Conservation (phyloP, 2,797 vertebrate genomes). For the Acrocephalus scirpaceus region DNA sequence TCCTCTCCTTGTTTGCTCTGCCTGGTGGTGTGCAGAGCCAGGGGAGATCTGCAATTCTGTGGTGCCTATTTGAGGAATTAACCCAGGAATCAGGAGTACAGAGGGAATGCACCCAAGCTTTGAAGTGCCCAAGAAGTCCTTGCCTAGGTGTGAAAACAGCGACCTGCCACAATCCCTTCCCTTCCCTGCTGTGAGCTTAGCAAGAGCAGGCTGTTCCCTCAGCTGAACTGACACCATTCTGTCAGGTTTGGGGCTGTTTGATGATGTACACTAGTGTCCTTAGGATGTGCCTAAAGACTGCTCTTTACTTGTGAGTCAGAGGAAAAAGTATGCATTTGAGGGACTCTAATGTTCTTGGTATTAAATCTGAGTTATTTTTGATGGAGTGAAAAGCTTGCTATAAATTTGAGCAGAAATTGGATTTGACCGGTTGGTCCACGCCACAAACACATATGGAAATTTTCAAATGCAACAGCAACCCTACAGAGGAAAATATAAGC, state of each 20-base stretch:
- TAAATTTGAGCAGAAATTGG: not conserved
- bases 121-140: not conserved
- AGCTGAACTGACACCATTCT: conserved; percentile 46
- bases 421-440: not conserved
- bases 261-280: not conserved
- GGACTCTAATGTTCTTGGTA: not conserved
- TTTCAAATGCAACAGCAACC: not conserved
- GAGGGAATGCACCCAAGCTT: not conserved
- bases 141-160: not conserved
- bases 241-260: conserved; percentile 25
- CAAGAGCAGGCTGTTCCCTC: conserved; percentile 14
- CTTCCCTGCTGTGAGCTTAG: conserved; percentile 17
- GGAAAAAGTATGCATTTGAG: not conserved
- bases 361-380: conserved; percentile 12
- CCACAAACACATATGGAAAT: not conserved
- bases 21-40: not conserved
- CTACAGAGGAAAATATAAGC: not conserved
- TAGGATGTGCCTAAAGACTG: conserved; percentile 15
- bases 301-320: conserved; percentile 28
- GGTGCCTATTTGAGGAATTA: not conserved
- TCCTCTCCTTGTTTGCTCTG: not conserved
- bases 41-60: not conserved
- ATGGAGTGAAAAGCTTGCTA: not conserved
- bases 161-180: conserved; percentile 3
- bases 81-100: fast-evolving